A percentile compares a stretch with the other conserved stretches of the same genome.
phyloP scores from a whole-genome alignment of 2,797 vertebrate species.

The Lacerta viridis region DNA sequence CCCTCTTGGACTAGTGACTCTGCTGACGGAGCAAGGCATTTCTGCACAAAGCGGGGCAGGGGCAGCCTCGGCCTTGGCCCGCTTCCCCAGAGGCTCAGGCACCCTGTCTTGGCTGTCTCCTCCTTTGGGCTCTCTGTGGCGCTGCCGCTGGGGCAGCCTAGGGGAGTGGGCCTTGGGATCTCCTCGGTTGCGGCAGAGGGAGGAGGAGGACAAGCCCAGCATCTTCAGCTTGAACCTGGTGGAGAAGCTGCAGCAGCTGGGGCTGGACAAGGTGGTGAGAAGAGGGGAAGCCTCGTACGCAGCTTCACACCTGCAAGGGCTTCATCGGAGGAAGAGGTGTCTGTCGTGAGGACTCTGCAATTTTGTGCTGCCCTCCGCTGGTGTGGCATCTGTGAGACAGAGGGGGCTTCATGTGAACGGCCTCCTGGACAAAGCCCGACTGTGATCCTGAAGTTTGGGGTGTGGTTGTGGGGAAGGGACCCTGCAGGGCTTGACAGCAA shows the following conservation, averaged over 20 bases:
- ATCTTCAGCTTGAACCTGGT: conserved; percentile 88
- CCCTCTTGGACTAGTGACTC: conserved; percentile 81
- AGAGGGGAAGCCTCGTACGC: conserved; percentile 66
- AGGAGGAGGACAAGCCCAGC: conserved; percentile 52
- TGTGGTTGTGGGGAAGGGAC: not conserved
- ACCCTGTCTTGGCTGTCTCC: rapidly evolving
- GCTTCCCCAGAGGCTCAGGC: not conserved
- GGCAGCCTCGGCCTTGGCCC: not conserved
- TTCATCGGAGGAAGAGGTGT: not conserved
- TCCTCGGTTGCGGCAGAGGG: not conserved
- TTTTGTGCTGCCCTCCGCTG: not conserved
- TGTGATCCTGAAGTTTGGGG: not conserved
- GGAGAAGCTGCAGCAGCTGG: conserved; percentile 85
- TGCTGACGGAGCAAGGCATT: conserved; percentile 84
- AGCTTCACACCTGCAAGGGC: not conserved
- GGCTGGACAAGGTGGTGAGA: conserved; percentile 85
- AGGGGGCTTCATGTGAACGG: not conserved
- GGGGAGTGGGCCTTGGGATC: not conserved
- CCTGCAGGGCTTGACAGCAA: not conserved
- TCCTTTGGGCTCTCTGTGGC: not conserved
- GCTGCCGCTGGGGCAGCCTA: not conserved
- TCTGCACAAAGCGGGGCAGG: conserved; percentile 66
- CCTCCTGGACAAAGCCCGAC: not conserved
- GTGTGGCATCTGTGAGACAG: not conserved
- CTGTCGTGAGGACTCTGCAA: not conserved